Evolutionary conservation across 2,797 vertebrate species (phyloP), one percentile per base, ranked within the genome.

Genomic region (Crenuchus spilurus): DNA sequence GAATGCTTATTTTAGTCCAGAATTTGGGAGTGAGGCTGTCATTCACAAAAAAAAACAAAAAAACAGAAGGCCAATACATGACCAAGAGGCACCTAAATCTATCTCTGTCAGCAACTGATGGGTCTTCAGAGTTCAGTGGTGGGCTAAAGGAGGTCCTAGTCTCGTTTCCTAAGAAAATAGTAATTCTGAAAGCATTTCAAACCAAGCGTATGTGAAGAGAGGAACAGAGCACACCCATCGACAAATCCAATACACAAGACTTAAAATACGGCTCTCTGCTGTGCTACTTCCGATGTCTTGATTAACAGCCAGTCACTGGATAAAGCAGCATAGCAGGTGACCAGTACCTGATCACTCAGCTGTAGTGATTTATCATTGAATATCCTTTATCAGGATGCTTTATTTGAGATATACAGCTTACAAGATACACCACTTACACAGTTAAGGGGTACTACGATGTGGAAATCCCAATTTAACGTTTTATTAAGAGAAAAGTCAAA

Each of bases 51-150:
- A 18, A 30, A 39, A 41, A 46, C 39, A 39, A 58, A 48, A 58
- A 18, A 30, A 39, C 62, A 58, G 33, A 73, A 24, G 37, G 49
- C 33, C 28, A 31, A 37, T 48, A 64, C 30, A 44, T 39, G 52
- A 41, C 35, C 20, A 74, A 28, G 20, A 22, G 72, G 39, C 54
- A 30, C 62, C 52, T 22, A 58, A 67, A 49, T 67, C 37, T 46
- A 39, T 52, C 11, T 72, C 11, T 54, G 33, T 65, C 28, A 63
- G 8, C 4, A 72, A 42, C 24, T 4, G 14, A 24, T 37, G 62
- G 41, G 24, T 20, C 31, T 49, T 66, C 6, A 11, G 62, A 67
- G 33, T 52, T 49, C 63, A 16, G 20, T 2, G 20, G 28, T 30
- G 18, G 58, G 51, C 49, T 18, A 37, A 48, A n/a, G 11, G 49